Percentiles rank a stretch among this genome's conserved stretches.
phyloP scores from a whole-genome alignment of 2,797 vertebrate species.

The Sebastes matsubarae region DNA sequence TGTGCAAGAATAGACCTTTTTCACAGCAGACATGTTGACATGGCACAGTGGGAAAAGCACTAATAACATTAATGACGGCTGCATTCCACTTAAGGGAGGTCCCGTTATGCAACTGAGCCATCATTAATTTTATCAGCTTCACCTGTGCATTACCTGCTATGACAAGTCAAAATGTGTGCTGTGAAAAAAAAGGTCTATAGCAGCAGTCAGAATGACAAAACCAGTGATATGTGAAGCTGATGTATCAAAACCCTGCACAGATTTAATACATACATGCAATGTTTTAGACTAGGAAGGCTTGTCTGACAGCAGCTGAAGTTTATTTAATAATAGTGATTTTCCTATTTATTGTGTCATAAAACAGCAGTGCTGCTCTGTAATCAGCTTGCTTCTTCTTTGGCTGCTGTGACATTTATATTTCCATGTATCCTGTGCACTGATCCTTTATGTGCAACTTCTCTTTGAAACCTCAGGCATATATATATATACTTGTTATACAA shows the following conservation, averaged over 20 bases:
- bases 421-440: not conserved
- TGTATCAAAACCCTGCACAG: too few relatives aligned
- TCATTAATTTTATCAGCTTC: not conserved
- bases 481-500: constrained; percentile 12
- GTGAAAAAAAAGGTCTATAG: not conserved
- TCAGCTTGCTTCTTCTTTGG: not conserved
- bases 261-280: not conserved
- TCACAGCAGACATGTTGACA: not conserved
- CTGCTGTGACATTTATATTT: constrained; percentile 13
- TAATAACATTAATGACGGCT: not conserved
- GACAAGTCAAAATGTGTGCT: not conserved
- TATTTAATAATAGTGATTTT: not conserved
- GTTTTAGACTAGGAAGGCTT: not conserved
- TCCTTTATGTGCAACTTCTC: not conserved
- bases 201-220: not conserved
- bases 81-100: not conserved
- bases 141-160: not conserved
- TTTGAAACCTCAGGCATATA: constrained; percentile 17
- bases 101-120: not conserved
- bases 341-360: not conserved
- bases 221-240: not conserved
- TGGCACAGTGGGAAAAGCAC: not conserved
- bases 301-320: not conserved
- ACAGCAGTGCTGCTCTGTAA: constrained; percentile 1
- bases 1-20: not conserved